Percentiles rank a stretch among this genome's conserved stretches.
phyloP scores from a whole-genome alignment of 2,113 vertebrate species.

The Ochotona curzoniae region DNA sequence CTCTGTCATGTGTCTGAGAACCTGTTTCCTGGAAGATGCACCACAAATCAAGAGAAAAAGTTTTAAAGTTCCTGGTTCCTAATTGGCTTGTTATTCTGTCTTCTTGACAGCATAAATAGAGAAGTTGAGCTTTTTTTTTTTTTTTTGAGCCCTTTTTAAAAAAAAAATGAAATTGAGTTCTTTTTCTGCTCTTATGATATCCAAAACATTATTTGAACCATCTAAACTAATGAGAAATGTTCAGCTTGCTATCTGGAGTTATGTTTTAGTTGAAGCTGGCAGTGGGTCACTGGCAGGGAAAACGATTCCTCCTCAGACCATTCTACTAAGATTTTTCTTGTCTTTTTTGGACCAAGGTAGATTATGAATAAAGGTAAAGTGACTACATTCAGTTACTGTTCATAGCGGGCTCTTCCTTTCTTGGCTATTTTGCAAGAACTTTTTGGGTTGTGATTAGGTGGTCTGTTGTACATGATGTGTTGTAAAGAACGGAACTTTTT shows the following conservation, averaged over 20 bases:
- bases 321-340: neutral
- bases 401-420: neutral
- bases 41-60: slow-evolving; percentile 1
- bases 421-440: neutral
- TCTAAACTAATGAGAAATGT: slow-evolving; percentile 38
- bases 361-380: neutral
- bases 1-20: neutral
- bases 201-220: slow-evolving; percentile 55
- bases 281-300: neutral
- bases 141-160: too few relatives aligned
- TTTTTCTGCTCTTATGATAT: neutral
- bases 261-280: neutral
- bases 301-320: neutral
- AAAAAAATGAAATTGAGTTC: slow-evolving; percentile 45
- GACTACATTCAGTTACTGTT: neutral
- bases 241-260: slow-evolving; percentile 2
- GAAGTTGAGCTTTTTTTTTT: slow-evolving; percentile 33
- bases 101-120: slow-evolving; percentile 67
- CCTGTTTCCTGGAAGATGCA: neutral
- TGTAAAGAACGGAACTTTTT: neutral
- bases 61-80: neutral
- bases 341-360: neutral
- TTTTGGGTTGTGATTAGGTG: neutral
- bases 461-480: neutral
- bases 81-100: slow-evolving; percentile 51